Percentiles rank a stretch among this genome's conserved stretches.
Conservation (phyloP, 2,888 invertebrate genomes). For the Leptinotarsa tumamoca region DNA sequence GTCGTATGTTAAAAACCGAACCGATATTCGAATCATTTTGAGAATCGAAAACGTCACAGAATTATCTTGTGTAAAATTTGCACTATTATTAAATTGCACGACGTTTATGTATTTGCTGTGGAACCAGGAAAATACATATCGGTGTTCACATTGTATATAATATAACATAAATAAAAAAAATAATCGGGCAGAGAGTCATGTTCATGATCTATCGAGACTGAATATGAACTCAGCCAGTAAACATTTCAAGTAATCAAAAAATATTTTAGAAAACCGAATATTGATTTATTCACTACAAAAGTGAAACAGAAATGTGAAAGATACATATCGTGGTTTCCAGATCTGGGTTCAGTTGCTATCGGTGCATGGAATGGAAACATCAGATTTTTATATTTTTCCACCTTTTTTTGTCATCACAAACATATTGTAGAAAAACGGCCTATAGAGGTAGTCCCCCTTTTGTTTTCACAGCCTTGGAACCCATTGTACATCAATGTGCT, state of each 20-base stretch:
- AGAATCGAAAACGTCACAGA: conserved; percentile 25
- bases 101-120: conserved; percentile 22
- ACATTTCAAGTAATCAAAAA: background rate
- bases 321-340: conserved; percentile 24
- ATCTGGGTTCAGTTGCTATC: conserved; percentile 9
- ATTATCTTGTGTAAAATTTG: background rate
- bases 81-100: background rate
- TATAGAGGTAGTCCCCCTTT: conserved; percentile 19
- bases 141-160: background rate
- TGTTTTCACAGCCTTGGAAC: conserved; percentile 21
- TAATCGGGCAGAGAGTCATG: conserved; percentile 7
- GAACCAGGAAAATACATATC: conserved; percentile 9
- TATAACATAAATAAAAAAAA: conserved; percentile 13
- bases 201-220: conserved; percentile 12
- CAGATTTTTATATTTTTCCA: conserved; percentile 27
- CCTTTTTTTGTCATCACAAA: conserved; percentile 24
- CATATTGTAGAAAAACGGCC: background rate
- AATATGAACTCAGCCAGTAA: conserved; percentile 12
- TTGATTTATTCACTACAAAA: conserved; percentile 24
- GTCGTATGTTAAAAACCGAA: background rate
- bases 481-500: conserved; percentile 7
- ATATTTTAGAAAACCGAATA: conserved; percentile 20
- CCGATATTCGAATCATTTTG: background rate
- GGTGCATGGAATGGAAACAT: conserved; percentile 22
- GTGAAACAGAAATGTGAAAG: conserved; percentile 23